Evolutionary conservation across 2,797 vertebrate species (phyloP), one percentile per base, ranked within the genome.

Genomic region (Eutrigla gurnardus): DNA sequence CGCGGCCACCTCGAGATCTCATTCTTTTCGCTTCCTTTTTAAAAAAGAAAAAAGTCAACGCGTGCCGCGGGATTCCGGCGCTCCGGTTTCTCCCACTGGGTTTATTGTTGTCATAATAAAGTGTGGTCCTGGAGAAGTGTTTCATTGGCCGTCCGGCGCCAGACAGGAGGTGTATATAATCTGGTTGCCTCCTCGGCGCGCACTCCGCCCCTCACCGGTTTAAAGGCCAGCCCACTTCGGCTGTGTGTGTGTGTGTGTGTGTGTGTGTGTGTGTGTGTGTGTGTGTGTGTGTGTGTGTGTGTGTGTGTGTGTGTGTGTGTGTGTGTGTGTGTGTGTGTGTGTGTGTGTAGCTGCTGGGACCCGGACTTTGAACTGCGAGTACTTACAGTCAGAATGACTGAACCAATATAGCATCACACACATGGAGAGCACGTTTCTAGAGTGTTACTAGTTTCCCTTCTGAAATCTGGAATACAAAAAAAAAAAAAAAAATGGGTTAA

Each of bases 131-230:
- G 58, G 25, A 70, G 72, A 3, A 80, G 70, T 18, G 80, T 76
- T 49, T 86, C 59, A 84, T 76, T 86, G 87, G 75, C 35, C 54
- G 74, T 50, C 14, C 76, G 55, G 81, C 74, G 32, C 33, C 75
- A 85, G 81, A 64, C 86, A 67, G 85, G 83, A 89, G 86, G 88
- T 81, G 88, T 70, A 61, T 88, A 84, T 88, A 84, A 88, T 87
- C 88, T 70, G 73, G 53, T 4, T 63, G 69, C 55, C 49, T 82
- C 58, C 50, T 35, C 70, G 1, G 39, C 54, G 80, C 69, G 80
- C 69, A 80, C 91, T 88, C 90, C 92, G 87, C 93, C 89, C 85
- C 86, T 90, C 43, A 58, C 86, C 86, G 85, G 82, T 2, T 70
- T 61, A 65, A 79, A 70, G 77, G 32, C 86, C 88, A 6, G 87